Conservation (phyloP, 2,113 vertebrate species). For the Melanerpes aurifrons region DNA sequence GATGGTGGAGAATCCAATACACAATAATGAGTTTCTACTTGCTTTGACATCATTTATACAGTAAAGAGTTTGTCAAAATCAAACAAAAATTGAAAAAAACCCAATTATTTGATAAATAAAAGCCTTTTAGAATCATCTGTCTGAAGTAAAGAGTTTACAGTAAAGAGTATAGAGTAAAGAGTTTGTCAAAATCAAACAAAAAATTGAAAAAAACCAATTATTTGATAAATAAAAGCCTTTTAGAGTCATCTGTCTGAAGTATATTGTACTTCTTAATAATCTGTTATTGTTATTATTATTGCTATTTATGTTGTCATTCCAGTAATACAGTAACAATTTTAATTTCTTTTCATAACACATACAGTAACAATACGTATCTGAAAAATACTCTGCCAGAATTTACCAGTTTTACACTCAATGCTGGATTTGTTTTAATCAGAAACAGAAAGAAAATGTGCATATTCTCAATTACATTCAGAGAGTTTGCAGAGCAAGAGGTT, state of each 20-base stretch:
- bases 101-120: not conserved
- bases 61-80: not conserved
- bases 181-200: not conserved
- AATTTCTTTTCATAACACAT: not conserved
- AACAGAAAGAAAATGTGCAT: not conserved
- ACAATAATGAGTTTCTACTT: not conserved
- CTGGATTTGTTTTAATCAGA: not conserved
- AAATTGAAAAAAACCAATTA: not conserved
- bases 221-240: not conserved
- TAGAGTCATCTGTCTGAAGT: not conserved
- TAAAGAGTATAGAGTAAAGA: not conserved
- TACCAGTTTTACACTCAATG: not conserved
- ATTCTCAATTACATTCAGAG: not conserved
- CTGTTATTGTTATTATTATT: not conserved
- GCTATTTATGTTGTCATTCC: not conserved
- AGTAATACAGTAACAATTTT: not conserved
- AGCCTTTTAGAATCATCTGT: not conserved
- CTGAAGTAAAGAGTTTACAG: too few relatives aligned
- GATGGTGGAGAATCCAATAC: not conserved
- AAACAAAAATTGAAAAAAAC: not conserved
- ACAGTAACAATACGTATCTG: not conserved
- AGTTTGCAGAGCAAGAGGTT: not conserved
- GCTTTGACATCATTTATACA: not conserved
- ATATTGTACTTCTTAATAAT: not conserved
- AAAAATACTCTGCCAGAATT: not conserved